Evolutionary conservation across 2,888 invertebrate species (phyloP).

Genomic region (Drosophila borealis): DNA sequence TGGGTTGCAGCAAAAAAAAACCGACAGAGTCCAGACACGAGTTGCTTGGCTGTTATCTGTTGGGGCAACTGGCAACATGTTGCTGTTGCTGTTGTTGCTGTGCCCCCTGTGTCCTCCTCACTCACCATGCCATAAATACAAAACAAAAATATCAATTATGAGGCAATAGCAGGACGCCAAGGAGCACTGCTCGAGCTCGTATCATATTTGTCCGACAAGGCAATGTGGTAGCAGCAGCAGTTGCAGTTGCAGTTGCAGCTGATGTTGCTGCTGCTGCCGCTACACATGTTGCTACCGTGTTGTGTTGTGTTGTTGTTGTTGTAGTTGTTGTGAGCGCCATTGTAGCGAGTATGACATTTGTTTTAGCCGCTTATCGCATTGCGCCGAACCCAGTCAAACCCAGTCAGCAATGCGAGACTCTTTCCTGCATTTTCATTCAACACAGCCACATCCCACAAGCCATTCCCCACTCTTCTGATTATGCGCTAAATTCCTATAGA

Average conservation of each 20-base stretch:
- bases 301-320: constrained; percentile 33
- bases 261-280: constrained; percentile 40
- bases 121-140: constrained; percentile 34
- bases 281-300: constrained; percentile 77
- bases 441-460: not conserved
- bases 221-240: constrained; percentile 57
- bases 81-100: constrained; percentile 32
- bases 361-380: constrained; percentile 74
- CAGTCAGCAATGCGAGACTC: constrained; percentile 26
- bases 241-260: constrained; percentile 13
- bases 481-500: constrained; percentile 75
- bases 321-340: constrained; percentile 36
- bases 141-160: constrained; percentile 77
- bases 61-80: constrained; percentile 56
- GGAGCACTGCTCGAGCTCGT: constrained; percentile 54
- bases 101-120: not conserved
- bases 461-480: constrained; percentile 46
- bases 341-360: constrained; percentile 72
- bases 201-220: constrained; percentile 78
- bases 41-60: constrained; percentile 68
- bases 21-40: constrained; percentile 56
- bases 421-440: constrained; percentile 43
- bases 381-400: constrained; percentile 51
- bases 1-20: constrained; percentile 28
- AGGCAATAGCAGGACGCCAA: constrained; percentile 68